phyloP scores from a whole-genome alignment of 1,140 invertebrate genomes.

The Drosophila willistoni region DNA sequence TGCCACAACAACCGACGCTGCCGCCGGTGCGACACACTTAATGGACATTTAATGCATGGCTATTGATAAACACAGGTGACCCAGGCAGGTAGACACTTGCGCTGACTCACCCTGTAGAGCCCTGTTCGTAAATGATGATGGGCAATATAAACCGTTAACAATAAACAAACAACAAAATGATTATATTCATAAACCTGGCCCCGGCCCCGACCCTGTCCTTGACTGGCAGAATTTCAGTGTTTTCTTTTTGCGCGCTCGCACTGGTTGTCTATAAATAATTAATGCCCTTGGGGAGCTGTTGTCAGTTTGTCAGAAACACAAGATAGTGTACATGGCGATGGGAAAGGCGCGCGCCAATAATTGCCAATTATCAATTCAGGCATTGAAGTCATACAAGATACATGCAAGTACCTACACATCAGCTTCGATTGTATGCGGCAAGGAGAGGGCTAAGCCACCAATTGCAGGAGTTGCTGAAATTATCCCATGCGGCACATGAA shows the following conservation, averaged over 20 bases:
- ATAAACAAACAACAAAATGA: constrained; percentile 59
- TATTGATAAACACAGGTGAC: constrained; percentile 48
- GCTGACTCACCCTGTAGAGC: constrained; percentile 45
- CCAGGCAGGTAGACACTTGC: constrained; percentile 47
- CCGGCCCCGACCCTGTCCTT: background rate
- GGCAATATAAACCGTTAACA: constrained; percentile 49
- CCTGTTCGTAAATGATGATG: background rate
- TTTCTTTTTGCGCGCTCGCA: background rate
- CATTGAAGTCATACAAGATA: constrained; percentile 31
- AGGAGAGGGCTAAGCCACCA: constrained; percentile 6
- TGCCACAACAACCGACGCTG: constrained; percentile 14
- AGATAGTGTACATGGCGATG: constrained; percentile 4
- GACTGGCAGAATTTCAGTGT: constrained; percentile 17
- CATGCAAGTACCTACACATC: no score
- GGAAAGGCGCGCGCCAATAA: constrained; percentile 34
- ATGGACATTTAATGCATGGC: constrained; percentile 57
- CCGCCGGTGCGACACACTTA: constrained; percentile 16
- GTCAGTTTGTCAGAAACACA: constrained; percentile 13
- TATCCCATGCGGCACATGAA: constrained; percentile 48
- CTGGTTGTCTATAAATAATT: constrained; percentile 66
- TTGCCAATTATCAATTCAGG: constrained; percentile 64
- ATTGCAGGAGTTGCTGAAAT: constrained; percentile 15
- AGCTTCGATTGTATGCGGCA: background rate
- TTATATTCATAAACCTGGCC: constrained; percentile 44
- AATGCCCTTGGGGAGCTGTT: constrained; percentile 48